Base-by-base conservation (phyloP, 1,140 invertebrate genomes). In the Trissolcus basalis region DNA sequence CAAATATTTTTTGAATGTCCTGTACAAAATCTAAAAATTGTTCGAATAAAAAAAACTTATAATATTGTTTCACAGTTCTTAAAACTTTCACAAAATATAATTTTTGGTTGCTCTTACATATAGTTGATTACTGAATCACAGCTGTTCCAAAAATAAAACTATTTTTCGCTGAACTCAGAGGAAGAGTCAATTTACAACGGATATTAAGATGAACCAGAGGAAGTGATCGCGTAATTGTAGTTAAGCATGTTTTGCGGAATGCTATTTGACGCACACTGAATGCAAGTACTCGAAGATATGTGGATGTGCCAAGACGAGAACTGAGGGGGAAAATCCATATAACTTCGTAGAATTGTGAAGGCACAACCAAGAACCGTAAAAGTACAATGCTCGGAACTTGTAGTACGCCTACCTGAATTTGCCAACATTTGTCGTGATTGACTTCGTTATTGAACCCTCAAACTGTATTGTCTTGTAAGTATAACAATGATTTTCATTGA, bases 321-420 rank as follows among this genome's bases (percentile, higher is more conserved):
- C 41, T 39, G 13, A 55, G 50, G 65, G 54, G 60, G 67, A 77
- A 72, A 68, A 70, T 45, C 13, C 59, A 43, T 41, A 54, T 27
- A 35, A 43, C 44, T 44, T 11, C 71, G 59, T 74, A 83, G 81
- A 79, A 87, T 87, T 86, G 85, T 83, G 80, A 86, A 87, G 83
- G 19, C 83, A 77, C 82, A 68, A 80, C 69, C 84, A 87, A 78
- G 74, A 63, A 87, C 81, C 86, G 82, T 87, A 81, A 87, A 86
- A 84, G 82, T 82, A 86, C 83, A 83, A 82, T 87, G 86, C 84
- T 83, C 86, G 85, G 84, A 86, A 82, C 83, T 82, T 67, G 78
- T 82, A 51, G 48, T 79, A 82, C 83, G 81, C 84, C 81, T 79
- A 43, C 82, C 80, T 79, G 74, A 60, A 80, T 81, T 75, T 55